These are phyloP conservation scores for Fregetta grallaria DNA, from an alignment of 2,113 vertebrate species.

Conservation along the genomic window DNA sequence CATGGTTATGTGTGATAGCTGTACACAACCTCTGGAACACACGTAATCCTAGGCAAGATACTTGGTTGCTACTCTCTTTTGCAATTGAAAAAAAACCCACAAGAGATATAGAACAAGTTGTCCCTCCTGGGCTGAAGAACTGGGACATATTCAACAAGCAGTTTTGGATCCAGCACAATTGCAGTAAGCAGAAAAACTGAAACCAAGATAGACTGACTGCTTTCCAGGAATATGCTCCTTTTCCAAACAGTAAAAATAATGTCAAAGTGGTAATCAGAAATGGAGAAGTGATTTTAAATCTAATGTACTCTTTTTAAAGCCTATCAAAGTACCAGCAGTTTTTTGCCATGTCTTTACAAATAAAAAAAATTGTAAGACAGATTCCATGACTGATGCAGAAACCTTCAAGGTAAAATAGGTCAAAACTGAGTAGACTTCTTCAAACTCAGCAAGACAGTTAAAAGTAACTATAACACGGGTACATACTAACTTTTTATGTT, in stretches of 20 bases:
- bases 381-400: neutral
- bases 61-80: neutral
- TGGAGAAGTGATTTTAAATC: neutral
- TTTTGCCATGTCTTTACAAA: neutral
- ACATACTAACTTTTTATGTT: neutral
- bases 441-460: neutral
- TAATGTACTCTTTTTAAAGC: neutral
- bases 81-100: neutral
- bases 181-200: neutral
- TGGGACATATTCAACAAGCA: neutral
- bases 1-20: accelerated
- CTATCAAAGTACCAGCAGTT: neutral
- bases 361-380: neutral
- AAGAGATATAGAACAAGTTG: neutral
- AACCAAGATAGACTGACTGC: neutral
- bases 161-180: neutral
- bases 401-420: neutral
- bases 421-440: neutral
- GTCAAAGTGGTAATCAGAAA: neutral
- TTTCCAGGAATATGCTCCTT: neutral
- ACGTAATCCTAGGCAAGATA: too few species aligned
- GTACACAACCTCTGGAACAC: neutral
- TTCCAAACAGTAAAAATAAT: neutral
- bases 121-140: neutral
- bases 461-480: neutral